Evolutionary conservation across 2,888 invertebrate species (phyloP), one percentile per base, ranked within the genome.

Genomic region (Cheilosia grossa): DNA sequence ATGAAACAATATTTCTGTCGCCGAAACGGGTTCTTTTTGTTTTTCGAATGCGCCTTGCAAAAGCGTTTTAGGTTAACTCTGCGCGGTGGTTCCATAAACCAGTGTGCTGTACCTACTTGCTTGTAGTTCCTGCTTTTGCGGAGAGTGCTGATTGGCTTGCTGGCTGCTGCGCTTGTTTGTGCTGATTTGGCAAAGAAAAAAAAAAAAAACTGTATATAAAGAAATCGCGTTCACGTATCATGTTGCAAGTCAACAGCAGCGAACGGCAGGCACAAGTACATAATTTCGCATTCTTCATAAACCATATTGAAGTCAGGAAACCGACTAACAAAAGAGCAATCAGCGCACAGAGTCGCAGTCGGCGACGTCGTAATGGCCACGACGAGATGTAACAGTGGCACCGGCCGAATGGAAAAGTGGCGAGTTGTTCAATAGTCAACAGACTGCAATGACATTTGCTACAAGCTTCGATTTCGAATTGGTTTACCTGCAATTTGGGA

Each of bases 1-100:
- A 85, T 85, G 81, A 85, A 85, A 85, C 85, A 81, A 81, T 77
- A 85, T 85, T 85, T 77, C 77, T 77, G 85, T 85, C 81, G 85
- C 81, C 85, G 85, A 85, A 85, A 81, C 85, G 70, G 66, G 85
- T 85, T 85, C 70, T 70, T 81, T 72, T 75, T 49, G 54, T 77
- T 69, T 79, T 73, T 83, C 63, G 79, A 69, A 13, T 47, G 40
- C 63, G 61, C 54, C 64, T 73, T 69, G 53, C 73, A 61, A 72
- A 73, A 80, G 40, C 70, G 33, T 85, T 85, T 85, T 81, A 72
- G 80, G 80, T 85, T 80, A 85, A 81, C 75, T 85, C 64, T 54
- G 42, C 53, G 56, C 72, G 37, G 49, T 7, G 59, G 24, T 67
- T 67, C 54, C 21, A 51, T 24, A 67, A 69, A 67, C 64, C 73